Conservation (phyloP, 2,113 vertebrate genomes). For the Labeo catla region DNA sequence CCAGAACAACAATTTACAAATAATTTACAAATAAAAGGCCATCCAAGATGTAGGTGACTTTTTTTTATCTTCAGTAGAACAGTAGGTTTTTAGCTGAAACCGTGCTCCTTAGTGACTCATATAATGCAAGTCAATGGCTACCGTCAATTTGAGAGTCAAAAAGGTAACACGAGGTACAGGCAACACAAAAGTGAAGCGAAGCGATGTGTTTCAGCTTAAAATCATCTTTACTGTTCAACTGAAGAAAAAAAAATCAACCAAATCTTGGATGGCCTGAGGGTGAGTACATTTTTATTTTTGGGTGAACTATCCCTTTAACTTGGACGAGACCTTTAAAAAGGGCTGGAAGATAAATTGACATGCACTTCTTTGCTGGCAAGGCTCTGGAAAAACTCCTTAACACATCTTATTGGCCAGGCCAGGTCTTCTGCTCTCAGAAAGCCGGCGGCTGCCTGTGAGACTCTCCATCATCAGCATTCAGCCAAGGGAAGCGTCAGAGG, state of each 20-base stretch:
- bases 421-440: slow-evolving; percentile 19
- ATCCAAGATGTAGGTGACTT: not conserved
- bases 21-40: too few relatives aligned
- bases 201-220: too few relatives aligned
- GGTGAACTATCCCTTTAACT: not conserved
- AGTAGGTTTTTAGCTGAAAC: not conserved
- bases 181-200: too few relatives aligned
- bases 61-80: not conserved
- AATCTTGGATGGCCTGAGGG: not conserved
- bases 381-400: slow-evolving; percentile 53
- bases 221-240: not conserved
- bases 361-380: slow-evolving; percentile 29
- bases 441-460: not conserved
- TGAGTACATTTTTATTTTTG: not conserved
- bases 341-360: slow-evolving; percentile 7
- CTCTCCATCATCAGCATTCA: slow-evolving; percentile 57
- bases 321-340: slow-evolving; percentile 21
- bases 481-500: slow-evolving; percentile 29
- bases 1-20: too few relatives aligned
- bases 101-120: too few relatives aligned
- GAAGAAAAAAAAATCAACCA: not conserved
- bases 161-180: too few relatives aligned
- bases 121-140: not conserved
- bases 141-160: not conserved
- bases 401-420: slow-evolving; percentile 44